Conservation (phyloP, 1,140 invertebrate genomes). For the Bradynema listronoti region DNA sequence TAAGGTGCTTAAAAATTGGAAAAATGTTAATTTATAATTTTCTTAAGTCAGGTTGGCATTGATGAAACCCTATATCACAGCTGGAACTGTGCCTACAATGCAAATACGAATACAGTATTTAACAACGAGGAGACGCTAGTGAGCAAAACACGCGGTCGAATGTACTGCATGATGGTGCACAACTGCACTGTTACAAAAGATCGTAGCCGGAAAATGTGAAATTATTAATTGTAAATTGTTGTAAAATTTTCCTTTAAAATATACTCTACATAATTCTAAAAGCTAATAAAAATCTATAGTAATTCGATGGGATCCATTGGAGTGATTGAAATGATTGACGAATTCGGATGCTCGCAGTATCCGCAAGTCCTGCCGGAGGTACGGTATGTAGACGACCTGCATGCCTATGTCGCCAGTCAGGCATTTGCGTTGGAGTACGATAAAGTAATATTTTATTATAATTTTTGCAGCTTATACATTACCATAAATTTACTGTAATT, state of each 20-base stretch:
- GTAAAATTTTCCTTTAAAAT: not conserved
- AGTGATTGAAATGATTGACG: constrained; percentile 46
- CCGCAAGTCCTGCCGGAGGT: constrained; percentile 41
- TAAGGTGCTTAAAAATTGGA: not conserved
- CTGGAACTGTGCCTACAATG: constrained; percentile 37
- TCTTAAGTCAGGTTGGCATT: constrained; percentile 37
- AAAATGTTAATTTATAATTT: constrained; percentile 5
- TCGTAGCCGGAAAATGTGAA: no score
- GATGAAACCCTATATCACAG: constrained; percentile 42
- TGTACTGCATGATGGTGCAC: constrained; percentile 50
- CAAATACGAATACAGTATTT: not conserved
- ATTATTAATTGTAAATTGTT: no score
- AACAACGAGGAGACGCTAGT: not conserved
- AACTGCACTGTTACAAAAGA: constrained; percentile 49
- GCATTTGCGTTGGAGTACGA: constrained; percentile 49
- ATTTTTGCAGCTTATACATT: not conserved
- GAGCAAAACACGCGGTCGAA: constrained; percentile 1
- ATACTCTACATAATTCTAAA: not conserved
- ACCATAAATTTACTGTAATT: not conserved
- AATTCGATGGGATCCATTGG: constrained; percentile 1
- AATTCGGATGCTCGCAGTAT: constrained; percentile 45
- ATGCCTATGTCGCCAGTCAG: constrained; percentile 32
- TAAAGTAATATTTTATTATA: constrained; percentile 25
- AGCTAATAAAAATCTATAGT: no score
- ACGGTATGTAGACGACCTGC: constrained; percentile 32